Evolutionary conservation across 2,797 vertebrate genomes (phyloP).

Genomic region (Syngnathus acus): DNA sequence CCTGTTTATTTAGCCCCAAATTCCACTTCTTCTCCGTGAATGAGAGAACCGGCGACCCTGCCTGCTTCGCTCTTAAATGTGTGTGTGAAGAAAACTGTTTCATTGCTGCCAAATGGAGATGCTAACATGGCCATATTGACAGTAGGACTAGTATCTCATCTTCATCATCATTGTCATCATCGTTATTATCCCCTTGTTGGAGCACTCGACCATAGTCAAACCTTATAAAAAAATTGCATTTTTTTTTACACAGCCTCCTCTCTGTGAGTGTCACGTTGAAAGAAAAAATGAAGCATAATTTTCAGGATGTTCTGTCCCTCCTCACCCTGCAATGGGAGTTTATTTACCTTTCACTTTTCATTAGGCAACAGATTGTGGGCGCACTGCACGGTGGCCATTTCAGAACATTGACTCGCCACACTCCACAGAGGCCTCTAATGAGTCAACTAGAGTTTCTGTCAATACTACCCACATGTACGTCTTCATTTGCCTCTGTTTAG

Average conservation of each 20-base stretch:
- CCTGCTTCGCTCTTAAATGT: conserved; percentile 35
- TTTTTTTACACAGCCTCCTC: not conserved
- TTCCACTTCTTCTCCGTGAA: conserved; percentile 41
- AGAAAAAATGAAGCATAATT: conserved; percentile 17
- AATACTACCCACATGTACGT: conserved; percentile 21
- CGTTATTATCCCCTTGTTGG: not conserved
- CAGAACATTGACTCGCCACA: conserved; percentile 22
- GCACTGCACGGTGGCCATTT: conserved; percentile 22
- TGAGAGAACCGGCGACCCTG: conserved; percentile 29
- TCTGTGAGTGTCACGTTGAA: not conserved
- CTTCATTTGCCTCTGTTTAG: conserved; percentile 39
- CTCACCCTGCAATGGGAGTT: conserved; percentile 36
- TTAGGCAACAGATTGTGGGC: conserved; percentile 30
- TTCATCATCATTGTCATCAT: conserved; percentile 5
- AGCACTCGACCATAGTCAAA: not conserved
- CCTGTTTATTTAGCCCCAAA: conserved; percentile 66
- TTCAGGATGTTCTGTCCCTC: conserved; percentile 27
- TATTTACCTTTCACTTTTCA: conserved; percentile 60
- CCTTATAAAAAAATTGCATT: conserved; percentile 18
- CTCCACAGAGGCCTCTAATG: conserved; percentile 29
- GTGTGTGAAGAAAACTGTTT: not conserved
- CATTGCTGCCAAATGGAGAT: not conserved
- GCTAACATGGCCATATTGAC: not conserved
- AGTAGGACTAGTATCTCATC: not conserved
- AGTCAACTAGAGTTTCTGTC: conserved; percentile 37